These are phyloP conservation scores for Parthenolecanium corni DNA, from an alignment of 2,888 invertebrate species.

Conservation along the genomic window DNA sequence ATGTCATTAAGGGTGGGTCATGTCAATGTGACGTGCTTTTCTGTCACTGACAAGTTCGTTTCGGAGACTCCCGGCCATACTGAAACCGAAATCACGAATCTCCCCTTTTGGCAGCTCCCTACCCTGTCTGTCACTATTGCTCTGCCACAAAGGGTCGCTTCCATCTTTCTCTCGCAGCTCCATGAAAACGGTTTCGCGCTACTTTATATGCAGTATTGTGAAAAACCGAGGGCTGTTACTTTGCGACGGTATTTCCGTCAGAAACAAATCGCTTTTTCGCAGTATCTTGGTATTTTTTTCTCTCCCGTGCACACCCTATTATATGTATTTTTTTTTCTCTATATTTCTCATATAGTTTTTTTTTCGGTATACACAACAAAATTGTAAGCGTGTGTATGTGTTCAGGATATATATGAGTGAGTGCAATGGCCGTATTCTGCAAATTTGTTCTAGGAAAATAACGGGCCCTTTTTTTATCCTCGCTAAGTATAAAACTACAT, in stretches of 20 bases:
- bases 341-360: too few relatives aligned
- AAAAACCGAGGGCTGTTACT: slow-evolving; percentile 22
- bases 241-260: slow-evolving; percentile 21
- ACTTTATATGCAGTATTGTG: slow-evolving; percentile 25
- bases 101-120: background rate
- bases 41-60: slow-evolving; percentile 25
- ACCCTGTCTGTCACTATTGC: too few relatives aligned
- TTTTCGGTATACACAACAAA: too few relatives aligned
- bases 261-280: slow-evolving; percentile 23
- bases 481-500: slow-evolving; percentile 8
- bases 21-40: slow-evolving; percentile 25
- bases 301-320: background rate
- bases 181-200: background rate
- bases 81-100: slow-evolving; percentile 24
- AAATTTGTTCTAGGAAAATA: slow-evolving; percentile 12
- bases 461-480: background rate
- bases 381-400: too few relatives aligned
- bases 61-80: slow-evolving; percentile 21
- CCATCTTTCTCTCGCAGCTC: too few relatives aligned
- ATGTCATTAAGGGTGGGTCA: slow-evolving; percentile 25
- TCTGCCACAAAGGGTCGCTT: too few relatives aligned
- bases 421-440: background rate
- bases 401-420: too few relatives aligned
- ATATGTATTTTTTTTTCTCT: background rate
- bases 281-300: slow-evolving; percentile 14